Percentiles rank a stretch among this genome's conserved stretches.
phyloP scores from a whole-genome alignment of 2,888 invertebrate genomes.

The Agonopterix subpropinquella region DNA sequence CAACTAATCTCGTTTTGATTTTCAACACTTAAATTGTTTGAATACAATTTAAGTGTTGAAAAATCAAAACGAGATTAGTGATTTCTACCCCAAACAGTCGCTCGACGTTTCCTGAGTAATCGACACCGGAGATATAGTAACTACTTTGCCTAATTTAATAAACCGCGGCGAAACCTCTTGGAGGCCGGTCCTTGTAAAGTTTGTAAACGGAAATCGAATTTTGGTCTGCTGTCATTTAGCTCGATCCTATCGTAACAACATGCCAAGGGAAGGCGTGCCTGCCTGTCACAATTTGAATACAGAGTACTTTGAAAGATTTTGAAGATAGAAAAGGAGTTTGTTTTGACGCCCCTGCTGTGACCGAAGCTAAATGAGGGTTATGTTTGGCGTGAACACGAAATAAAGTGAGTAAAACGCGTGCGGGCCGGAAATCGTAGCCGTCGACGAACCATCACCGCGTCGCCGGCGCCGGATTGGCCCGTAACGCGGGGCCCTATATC shows the following conservation, averaged over 20 bases:
- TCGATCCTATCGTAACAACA: constrained; percentile 18
- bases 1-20: constrained; percentile 12
- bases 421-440: constrained; percentile 58
- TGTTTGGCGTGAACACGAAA: constrained; percentile 35
- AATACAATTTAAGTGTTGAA: too few relatives aligned
- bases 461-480: constrained; percentile 48
- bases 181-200: constrained; percentile 19
- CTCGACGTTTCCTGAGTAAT: constrained; percentile 12
- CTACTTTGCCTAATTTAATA: constrained; percentile 26
- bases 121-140: constrained; percentile 9
- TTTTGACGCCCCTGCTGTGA: constrained; percentile 26
- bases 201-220: constrained; percentile 28
- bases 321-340: constrained; percentile 12
- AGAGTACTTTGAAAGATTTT: background rate
- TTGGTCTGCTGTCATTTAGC: constrained; percentile 21
- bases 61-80: too few relatives aligned
- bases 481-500: constrained; percentile 59
- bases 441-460: constrained; percentile 54
- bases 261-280: constrained; percentile 17
- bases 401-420: constrained; percentile 42
- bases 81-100: constrained; percentile 11
- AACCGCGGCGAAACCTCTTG: constrained; percentile 14
- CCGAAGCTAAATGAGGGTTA: constrained; percentile 18
- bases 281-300: constrained; percentile 16
- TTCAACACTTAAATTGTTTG: constrained; percentile 6